phyloP scores from a whole-genome alignment of 1,140 invertebrate species.

The Anastrepha obliqua region DNA sequence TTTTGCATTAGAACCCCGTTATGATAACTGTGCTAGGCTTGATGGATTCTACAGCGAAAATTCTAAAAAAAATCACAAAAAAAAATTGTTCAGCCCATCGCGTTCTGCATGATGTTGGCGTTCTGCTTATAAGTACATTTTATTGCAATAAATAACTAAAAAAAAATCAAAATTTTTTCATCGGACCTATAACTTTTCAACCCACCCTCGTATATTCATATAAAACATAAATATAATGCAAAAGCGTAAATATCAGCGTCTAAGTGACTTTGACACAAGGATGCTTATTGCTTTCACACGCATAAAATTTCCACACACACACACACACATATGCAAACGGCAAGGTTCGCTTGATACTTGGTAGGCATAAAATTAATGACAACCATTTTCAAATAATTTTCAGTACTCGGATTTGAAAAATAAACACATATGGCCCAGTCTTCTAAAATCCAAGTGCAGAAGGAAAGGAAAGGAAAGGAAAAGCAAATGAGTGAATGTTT shows the following conservation, averaged over 20 bases:
- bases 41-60: no score
- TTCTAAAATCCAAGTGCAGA: background rate
- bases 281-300: slow-evolving; percentile 32
- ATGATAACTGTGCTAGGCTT: no score
- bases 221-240: background rate
- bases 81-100: no score
- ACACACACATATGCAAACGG: background rate
- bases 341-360: background rate
- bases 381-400: slow-evolving; percentile 50
- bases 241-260: background rate
- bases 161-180: no score
- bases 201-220: background rate
- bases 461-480: background rate
- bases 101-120: no score
- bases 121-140: no score
- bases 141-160: no score
- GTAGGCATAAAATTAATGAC: slow-evolving; percentile 41
- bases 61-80: no score
- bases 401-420: slow-evolving; percentile 6
- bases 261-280: slow-evolving; percentile 41
- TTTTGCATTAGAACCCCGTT: no score
- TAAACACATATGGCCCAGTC: no score
- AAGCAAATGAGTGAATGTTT: background rate
- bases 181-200: no score
- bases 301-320: background rate